Base-by-base conservation (phyloP, 2,888 invertebrate species). In the Abrostola tripartita region DNA sequence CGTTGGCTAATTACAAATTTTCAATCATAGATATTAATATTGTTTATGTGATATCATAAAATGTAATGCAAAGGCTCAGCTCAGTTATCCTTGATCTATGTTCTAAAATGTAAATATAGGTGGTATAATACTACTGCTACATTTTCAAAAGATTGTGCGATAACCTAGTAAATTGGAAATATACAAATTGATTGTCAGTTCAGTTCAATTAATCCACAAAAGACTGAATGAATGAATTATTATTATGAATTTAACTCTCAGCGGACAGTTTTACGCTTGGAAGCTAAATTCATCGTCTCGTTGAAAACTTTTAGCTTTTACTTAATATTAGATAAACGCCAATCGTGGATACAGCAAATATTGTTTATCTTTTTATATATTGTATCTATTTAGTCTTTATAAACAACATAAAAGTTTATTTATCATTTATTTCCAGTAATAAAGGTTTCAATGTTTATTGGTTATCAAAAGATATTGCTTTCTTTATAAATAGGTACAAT, bases 141-240 rank as follows among this genome's bases (percentile, higher is more conserved):
- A 12, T 7, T 69, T 82, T 81, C 82, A 77, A 76, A 73, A 79
- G 85, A 87, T 87, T 79, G 76, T 63, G 69, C 67, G 89, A 91
- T 91, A 90, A 84, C 81, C 76, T 83, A 82, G 74, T 82, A 79
- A 82, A 88, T 87, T 86, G 81, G 81, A 81, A 85, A 86, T 86
- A 24, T 24, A 88, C 87, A 90, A 89, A 90, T 90, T 88, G 88
- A 85, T 85, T 85, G 82, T 84, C 85, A 86, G 85, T 85, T 81
- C 72, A 79, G 78, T 83, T 81, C 67, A 68, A 47, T 47, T 47
- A 24, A 47, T 24, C 44, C 44, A 14, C 24, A 24, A 75, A n/a
- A n/a, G n/a, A n/a, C n/a, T n/a, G n/a, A n/a, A n/a, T n/a, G n/a
- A n/a, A n/a, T n/a, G n/a, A n/a, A n/a, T n/a, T n/a, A n/a, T n/a